Evolutionary conservation across 2,113 vertebrate genomes (phyloP), one percentile per base, ranked within the genome.

Genomic region (Castor canadensis): DNA sequence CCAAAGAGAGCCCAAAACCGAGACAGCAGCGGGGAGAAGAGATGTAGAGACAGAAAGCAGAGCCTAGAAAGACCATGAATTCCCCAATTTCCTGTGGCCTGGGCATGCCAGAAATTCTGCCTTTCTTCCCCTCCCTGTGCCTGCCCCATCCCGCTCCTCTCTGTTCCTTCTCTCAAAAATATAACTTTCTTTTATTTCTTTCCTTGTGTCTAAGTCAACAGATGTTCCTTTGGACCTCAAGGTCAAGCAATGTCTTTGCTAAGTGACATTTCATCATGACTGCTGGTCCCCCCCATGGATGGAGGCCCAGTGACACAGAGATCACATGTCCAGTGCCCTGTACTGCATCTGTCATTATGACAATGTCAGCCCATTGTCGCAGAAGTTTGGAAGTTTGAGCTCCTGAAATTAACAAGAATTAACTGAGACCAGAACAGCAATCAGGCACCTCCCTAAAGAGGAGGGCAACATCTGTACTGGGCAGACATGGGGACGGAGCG

Each of bases 261-360:
- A 10, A 35, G 66, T 26, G 75, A 38, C 1, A 0, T 35, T 49
- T 35, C 16, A 3, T 54, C 12, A 0, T 1, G 35, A 54, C 3
- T 1, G 1, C 32, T 5, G 28, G 26, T 62, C 54, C 9, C 17
- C 1, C 4, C 6, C 77, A 6, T 24, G 2, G 0, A 13, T 69
- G 11, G 26, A 49, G 66, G 9, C n/a, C 85, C 35, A 1, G 22
- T 9, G 13, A 40, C 71, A 26, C 19, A 4, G 52, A 49, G 5
- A 1, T 16, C 43, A 5, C 20, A 60, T 26, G 6, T 52, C 47
- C 6, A 22, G 2, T 6, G 5, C 35, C 82, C 35, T 54, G 2
- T 4, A 1, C 43, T 35, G 1, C 16, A 4, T 4, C 0, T 17
- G 45, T 38, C 73, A 72, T 35, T 40, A 30, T 0, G 5, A 38